Evolutionary conservation across 1,140 invertebrate genomes (phyloP).

Genomic region (Planococcus citri): DNA sequence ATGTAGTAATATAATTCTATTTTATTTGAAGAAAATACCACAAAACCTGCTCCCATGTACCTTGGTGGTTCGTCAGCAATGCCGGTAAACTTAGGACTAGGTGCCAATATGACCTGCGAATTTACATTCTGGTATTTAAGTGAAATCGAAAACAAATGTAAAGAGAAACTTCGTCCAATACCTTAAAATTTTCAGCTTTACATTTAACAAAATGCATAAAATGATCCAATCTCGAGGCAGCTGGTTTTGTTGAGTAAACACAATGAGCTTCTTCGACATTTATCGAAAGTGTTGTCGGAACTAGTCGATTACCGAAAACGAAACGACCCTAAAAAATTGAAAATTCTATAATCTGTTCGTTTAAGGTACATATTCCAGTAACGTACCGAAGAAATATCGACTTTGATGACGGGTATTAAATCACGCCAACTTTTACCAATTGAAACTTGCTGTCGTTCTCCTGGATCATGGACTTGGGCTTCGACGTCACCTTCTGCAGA

Average conservation of each 20-base stretch:
- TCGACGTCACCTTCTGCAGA: conserved; percentile 22
- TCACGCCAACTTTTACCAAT: conserved; percentile 79
- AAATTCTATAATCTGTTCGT: conserved; percentile 1
- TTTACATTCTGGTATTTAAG: too few species aligned
- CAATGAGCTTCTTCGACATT: conserved; percentile 90
- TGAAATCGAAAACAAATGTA: neutral
- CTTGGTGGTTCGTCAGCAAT: conserved; percentile 88
- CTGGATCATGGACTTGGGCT: conserved; percentile 17
- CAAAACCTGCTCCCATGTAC: conserved; percentile 97
- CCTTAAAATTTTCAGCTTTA: conserved; percentile 86
- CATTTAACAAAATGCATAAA: conserved; percentile 95
- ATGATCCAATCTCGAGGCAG: conserved; percentile 79
- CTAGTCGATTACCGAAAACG: conserved; percentile 91
- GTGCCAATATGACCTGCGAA: conserved; percentile 67
- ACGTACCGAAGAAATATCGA: conserved; percentile 70
- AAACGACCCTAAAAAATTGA: conserved; percentile 56
- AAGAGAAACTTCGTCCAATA: conserved; percentile 27
- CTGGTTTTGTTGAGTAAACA: conserved; percentile 88
- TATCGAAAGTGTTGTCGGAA: conserved; percentile 84
- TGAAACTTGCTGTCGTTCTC: conserved; percentile 27
- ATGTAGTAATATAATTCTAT: conserved; percentile 92
- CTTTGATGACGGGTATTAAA: conserved; percentile 91
- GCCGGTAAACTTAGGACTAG: conserved; percentile 85
- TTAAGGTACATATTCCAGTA: neutral
- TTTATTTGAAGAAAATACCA: conserved; percentile 86